These are phyloP conservation scores for Andrena chrysosceles DNA, from an alignment of 2,888 invertebrate genomes.

Conservation along the genomic window DNA sequence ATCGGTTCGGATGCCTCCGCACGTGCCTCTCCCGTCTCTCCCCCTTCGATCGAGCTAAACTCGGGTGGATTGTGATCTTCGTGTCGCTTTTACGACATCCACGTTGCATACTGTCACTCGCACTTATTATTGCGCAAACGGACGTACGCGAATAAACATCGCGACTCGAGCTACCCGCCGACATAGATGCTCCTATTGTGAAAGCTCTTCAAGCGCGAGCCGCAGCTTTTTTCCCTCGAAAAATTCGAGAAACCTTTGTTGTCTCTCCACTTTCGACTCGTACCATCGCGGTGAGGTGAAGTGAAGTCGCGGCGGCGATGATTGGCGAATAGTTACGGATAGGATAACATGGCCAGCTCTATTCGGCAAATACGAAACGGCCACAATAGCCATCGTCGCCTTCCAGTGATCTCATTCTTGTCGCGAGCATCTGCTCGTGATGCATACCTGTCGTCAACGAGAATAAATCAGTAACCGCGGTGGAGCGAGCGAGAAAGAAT, in stretches of 20 bases:
- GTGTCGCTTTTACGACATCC: slow-evolving; percentile 47
- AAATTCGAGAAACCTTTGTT: too few relatives aligned
- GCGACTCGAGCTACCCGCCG: neutral
- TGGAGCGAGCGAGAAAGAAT: neutral
- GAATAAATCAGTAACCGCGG: neutral
- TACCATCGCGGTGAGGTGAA: neutral
- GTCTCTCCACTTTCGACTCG: neutral
- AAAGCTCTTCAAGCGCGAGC: neutral
- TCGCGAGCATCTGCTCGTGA: neutral
- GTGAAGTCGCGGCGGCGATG: neutral
- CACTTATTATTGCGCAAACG: slow-evolving; percentile 40
- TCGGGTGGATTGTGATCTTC: slow-evolving; percentile 56
- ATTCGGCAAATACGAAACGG: neutral
- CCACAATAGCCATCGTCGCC: neutral
- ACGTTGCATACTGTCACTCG: slow-evolving; percentile 9
- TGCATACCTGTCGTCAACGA: slow-evolving; percentile 1
- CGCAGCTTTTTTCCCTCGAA: neutral
- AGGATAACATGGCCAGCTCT: neutral
- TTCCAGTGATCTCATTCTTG: neutral
- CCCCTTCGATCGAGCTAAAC: slow-evolving; percentile 33
- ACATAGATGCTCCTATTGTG: slow-evolving; percentile 10
- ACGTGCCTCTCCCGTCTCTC: slow-evolving; percentile 12
- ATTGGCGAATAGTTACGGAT: neutral
- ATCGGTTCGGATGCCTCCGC: slow-evolving; percentile 18
- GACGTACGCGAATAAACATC: slow-evolving; percentile 42